phyloP scores from a whole-genome alignment of 1,140 invertebrate genomes.

The Aphaenogaster rudis region DNA sequence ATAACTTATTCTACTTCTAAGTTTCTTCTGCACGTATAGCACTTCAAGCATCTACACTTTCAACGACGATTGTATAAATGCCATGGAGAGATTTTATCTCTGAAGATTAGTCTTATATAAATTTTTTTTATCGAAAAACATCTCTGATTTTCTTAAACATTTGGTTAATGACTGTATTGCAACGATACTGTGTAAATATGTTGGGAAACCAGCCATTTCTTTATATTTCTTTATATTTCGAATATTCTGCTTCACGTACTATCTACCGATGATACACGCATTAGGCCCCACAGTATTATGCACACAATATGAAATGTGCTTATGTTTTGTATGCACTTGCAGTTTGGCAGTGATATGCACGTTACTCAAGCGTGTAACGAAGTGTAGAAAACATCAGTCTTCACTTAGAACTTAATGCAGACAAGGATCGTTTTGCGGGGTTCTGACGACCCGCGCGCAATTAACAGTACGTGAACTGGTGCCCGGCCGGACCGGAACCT shows the following conservation, averaged over 20 bases:
- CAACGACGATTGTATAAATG: background rate
- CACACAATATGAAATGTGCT: background rate
- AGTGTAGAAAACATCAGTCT: background rate
- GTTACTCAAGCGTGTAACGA: background rate
- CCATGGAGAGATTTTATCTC: background rate
- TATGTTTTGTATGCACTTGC: background rate
- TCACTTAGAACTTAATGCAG: constrained; percentile 79
- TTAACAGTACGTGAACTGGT: constrained; percentile 87
- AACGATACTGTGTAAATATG: constrained; percentile 6
- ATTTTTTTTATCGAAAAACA: constrained; percentile 23
- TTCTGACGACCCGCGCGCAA: constrained; percentile 90
- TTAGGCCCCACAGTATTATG: background rate
- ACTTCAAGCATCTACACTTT: constrained; percentile 4
- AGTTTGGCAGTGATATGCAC: constrained; percentile 58
- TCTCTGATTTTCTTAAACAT: constrained; percentile 8
- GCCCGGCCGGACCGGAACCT: constrained; percentile 89
- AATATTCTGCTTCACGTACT: background rate
- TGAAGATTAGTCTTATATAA: constrained; percentile 8
- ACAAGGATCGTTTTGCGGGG: constrained; percentile 91
- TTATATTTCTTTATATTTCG: background rate
- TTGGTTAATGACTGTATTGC: background rate
- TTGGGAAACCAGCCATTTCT: background rate
- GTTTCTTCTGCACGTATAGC: background rate
- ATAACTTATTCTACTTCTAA: constrained; percentile 14
- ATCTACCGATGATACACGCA: background rate